Evolutionary conservation across 2,888 invertebrate species (phyloP), one percentile per base, ranked within the genome.

Genomic region (Heliconius charithonia): DNA sequence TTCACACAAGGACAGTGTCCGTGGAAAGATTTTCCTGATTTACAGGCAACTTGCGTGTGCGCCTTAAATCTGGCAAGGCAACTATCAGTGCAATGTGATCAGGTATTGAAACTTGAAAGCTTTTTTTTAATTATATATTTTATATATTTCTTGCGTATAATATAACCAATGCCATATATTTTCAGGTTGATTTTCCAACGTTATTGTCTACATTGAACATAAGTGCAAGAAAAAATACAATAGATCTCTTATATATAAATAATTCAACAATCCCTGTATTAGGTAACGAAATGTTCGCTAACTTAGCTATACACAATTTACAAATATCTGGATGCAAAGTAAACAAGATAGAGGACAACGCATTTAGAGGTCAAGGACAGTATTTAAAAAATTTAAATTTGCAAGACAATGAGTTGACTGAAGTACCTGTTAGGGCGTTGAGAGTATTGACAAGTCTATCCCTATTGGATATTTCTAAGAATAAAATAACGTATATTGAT

Each of bases 31-130:
- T 96, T 97, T 81, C 95, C 97, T 37, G 95, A 96, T 72, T 96
- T 98, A 81, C 97, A 98, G 87, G 96, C 97, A 73, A 96, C 97
- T 70, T 98, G 98, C 90, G 96, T 98, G 80, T 98, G 98, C 92
- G 98, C 98, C 81, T 97, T 97, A 90, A 98, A 98, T 89, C 95
- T 98, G 81, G 98, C 97, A 67, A 96, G 97, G 85, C 98, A 98
- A 89, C 95, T 98, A 22, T 98, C 98, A 56, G 97, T 98, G 82
- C 98, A 98, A 92, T 98, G 98, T 92, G 98, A 98, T 92, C 97
- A 97, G 95, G 96, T 96, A 91, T 27, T 29, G 7, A 63, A 51
- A 32, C 90, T 37, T 29, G 9, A 63, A 51, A 32, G 27, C 4
- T 10, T 66, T 12, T 27, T 10, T 51, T 1, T 25, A 29, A 4